phyloP scores from a whole-genome alignment of 2,888 invertebrate species.

The Cheilosia vulpina region DNA sequence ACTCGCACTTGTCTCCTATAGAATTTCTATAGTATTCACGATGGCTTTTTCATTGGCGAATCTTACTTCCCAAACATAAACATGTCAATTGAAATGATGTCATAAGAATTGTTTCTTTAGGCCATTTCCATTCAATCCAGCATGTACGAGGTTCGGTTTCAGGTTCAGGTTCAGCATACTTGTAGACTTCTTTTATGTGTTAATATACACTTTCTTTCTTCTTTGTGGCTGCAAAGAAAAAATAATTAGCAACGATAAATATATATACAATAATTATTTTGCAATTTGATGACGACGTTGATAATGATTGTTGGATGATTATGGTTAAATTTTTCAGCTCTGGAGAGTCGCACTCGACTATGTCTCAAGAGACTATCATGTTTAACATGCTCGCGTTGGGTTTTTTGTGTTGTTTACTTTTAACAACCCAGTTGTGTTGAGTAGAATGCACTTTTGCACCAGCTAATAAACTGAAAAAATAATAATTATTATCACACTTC shows the following conservation, averaged over 20 bases:
- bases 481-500: too few species aligned
- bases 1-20: not conserved
- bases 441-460: too few species aligned
- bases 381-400: not conserved
- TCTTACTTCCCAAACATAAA: conserved; percentile 22
- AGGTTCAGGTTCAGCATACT: not conserved
- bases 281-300: conserved; percentile 26
- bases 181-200: not conserved
- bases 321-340: not conserved
- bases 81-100: conserved; percentile 47
- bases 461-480: too few species aligned
- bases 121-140: not conserved
- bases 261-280: conserved; percentile 21
- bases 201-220: too few species aligned
- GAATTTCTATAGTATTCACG: not conserved
- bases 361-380: conserved; percentile 17
- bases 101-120: not conserved
- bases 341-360: not conserved
- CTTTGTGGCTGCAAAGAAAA: not conserved
- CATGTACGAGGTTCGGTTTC: not conserved
- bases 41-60: conserved; percentile 11
- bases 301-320: conserved; percentile 36
- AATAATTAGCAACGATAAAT: conserved; percentile 3
- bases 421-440: too few species aligned
- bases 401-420: not conserved